Evolutionary conservation across 2,113 vertebrate species (phyloP), one percentile per base, ranked within the genome.

Genomic region (Thunnus maccoyii): DNA sequence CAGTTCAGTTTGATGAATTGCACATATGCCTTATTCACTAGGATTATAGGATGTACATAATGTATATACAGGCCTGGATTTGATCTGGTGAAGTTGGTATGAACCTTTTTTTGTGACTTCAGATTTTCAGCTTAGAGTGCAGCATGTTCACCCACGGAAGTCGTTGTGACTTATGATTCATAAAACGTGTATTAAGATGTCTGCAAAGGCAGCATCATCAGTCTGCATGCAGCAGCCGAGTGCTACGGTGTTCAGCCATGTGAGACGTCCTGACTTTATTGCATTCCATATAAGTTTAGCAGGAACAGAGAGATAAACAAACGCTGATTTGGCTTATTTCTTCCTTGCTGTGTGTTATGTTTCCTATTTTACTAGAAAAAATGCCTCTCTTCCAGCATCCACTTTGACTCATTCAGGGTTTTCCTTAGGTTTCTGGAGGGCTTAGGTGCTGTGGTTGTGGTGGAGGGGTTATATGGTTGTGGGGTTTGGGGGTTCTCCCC

Each of bases 221-320:
- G 44, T 81, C 57, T 18, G 14, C 75, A 74, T 22, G 60, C 50
- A 41, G 78, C 87, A 76, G 72, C 80, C 67, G 73, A 66, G 76
- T 16, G 56, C 79, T 32, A 78, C 3, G 3, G 30, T 63, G 84
- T 30, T 85, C 83, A 84, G 10, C 60, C 86, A 84, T 64, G 80
- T 86, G 83, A 83, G 80, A 86, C 80, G 3, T 56, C 12, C 52
- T 7, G 2, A 77, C 62, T 83, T 85, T 52, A 85, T 69, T 84
- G 58, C 67, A 27, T 85, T 84, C 76, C 8, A 5, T 56, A 76
- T 51, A 63, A 36, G 14, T 81, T 80, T 25, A 65, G 22, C 27
- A 72, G 61, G 27, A 75, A 54, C 17, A 50, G 30, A 14, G 16
- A 78, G 90, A 88, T 86, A 88, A 83, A 77, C 57, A 84, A 85